Base-by-base conservation (phyloP, 30 jellyfish, hydroid and myxozoan species). In the Sanderia malayensis region DNA sequence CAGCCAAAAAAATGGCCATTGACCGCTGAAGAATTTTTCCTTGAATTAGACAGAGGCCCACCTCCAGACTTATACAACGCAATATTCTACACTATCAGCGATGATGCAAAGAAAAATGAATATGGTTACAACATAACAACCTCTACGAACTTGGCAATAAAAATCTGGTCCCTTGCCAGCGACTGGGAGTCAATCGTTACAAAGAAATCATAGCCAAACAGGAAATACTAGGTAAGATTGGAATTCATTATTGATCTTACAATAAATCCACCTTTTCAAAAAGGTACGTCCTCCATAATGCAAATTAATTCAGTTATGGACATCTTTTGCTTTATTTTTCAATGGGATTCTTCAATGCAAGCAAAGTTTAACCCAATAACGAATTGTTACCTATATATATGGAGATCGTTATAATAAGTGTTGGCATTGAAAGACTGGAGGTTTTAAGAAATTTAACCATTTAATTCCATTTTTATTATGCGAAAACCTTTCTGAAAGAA, bases 91-190 rank as follows among this genome's bases (percentile, higher is more conserved):
- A 26, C 76, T 26, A 10, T 64, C 25, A 10, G 34, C 25, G 76
- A 64, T 30, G 21, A 26, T 7, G 4, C 23, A 30, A n/a, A n/a
- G 74, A 70, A 34, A 26, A 44, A 67, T 31, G 79, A 73, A 33
- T 53, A 73, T 53, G 75, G 85, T 21, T 73, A 73, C 55, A 58
- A 25, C 33, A 26, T 25, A 17, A 32, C 58, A 33, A 30, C 27
- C 13, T 20, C 30, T 17, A n/a, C 4, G 26, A 25, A 30, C 60
- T 10, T 30, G 55, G 79, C 86, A n/a, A 55, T 53, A 17, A 61
- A 74, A 70, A 74, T 74, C 32, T 58, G 86, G 86, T 58, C 70
- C 31, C 28, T 74, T 0, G 86, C 86, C n/a, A 57, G 78, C 37
- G 86, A 74, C 32, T 74, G 86, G 86, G 68, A 74, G 49, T 29